These are phyloP conservation scores for Pseudococcus viburni DNA, from an alignment of 2,888 invertebrate species.

Conservation along the genomic window DNA sequence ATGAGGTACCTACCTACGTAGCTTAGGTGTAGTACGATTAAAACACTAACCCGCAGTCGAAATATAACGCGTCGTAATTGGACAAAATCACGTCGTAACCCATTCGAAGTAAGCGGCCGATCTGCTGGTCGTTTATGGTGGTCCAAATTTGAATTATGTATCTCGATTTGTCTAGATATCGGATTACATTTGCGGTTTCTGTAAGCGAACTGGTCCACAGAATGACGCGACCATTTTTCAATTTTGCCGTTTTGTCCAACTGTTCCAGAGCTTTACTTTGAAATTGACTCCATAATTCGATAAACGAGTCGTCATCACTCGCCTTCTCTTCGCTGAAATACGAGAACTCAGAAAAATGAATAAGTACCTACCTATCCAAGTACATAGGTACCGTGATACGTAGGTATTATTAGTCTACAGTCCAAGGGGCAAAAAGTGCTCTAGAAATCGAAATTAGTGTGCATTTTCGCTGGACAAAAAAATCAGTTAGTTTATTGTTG, in stretches of 20 bases:
- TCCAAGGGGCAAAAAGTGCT: too few species aligned
- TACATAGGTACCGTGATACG: not conserved
- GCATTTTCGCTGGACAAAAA: too few species aligned
- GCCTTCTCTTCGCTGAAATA: slow-evolving; percentile 72
- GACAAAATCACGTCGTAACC: slow-evolving; percentile 86
- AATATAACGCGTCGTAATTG: slow-evolving; percentile 78
- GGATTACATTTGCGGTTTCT: slow-evolving; percentile 76
- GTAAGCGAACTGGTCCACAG: slow-evolving; percentile 89
- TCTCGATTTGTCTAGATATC: slow-evolving; percentile 79
- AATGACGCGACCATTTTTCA: slow-evolving; percentile 71
- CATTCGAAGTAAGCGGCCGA: slow-evolving; percentile 79
- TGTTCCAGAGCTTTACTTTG: slow-evolving; percentile 79
- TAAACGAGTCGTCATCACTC: slow-evolving; percentile 71
- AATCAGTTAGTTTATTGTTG: too few species aligned
- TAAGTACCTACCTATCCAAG: too few species aligned
- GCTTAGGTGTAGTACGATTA: not conserved
- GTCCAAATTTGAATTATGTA: slow-evolving; percentile 92
- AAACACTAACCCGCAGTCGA: slow-evolving; percentile 65
- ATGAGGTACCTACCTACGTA: not conserved
- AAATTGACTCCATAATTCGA: slow-evolving; percentile 80
- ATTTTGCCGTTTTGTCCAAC: slow-evolving; percentile 72
- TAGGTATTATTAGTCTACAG: too few species aligned
- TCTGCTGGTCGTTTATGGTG: slow-evolving; percentile 77
- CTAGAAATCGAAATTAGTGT: too few species aligned
- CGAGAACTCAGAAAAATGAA: too few species aligned